phyloP scores from a whole-genome alignment of 30 jellyfish, hydroid and myxozoan species.

The Cassiopea andromeda region DNA sequence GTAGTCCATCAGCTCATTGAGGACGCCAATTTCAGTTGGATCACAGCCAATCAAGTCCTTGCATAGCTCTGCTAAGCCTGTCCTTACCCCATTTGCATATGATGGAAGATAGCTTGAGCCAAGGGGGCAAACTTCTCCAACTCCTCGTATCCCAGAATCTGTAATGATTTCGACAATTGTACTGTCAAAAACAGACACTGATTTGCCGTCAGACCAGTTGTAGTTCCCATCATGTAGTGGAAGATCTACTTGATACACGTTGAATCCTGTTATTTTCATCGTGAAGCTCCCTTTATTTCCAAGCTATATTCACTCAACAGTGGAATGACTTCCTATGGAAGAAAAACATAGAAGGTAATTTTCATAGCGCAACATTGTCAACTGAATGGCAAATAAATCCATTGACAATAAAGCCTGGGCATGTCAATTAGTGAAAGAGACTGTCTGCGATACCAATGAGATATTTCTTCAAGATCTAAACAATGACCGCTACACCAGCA shows the following conservation, averaged over 20 bases:
- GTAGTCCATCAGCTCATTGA: constrained; percentile 61
- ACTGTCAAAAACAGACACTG: constrained; percentile 57
- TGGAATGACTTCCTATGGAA: too few species aligned
- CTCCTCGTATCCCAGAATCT: constrained; percentile 61
- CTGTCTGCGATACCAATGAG: too few species aligned
- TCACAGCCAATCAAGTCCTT: constrained; percentile 39
- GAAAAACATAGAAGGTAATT: too few species aligned
- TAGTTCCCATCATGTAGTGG: constrained; percentile 61
- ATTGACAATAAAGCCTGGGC: too few species aligned
- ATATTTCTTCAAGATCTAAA: too few species aligned
- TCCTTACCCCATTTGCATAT: constrained; percentile 67
- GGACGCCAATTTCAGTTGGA: constrained; percentile 57
- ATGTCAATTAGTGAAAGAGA: too few species aligned
- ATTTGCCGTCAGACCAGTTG: constrained; percentile 70
- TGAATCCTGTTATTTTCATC: constrained; percentile 68
- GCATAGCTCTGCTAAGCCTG: constrained; percentile 50
- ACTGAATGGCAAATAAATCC: too few species aligned
- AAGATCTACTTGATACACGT: constrained; percentile 61
- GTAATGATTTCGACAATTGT: constrained; percentile 46
- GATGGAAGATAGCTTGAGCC: constrained; percentile 72
- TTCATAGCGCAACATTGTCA: too few species aligned
- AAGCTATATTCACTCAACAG: neutral
- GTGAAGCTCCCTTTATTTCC: neutral
- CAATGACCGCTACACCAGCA: too few species aligned
- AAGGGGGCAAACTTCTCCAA: constrained; percentile 69